Percentiles rank a stretch among this genome's conserved stretches.
phyloP scores from a whole-genome alignment of 2,888 invertebrate species.

The Agonopterix alstromeriana region DNA sequence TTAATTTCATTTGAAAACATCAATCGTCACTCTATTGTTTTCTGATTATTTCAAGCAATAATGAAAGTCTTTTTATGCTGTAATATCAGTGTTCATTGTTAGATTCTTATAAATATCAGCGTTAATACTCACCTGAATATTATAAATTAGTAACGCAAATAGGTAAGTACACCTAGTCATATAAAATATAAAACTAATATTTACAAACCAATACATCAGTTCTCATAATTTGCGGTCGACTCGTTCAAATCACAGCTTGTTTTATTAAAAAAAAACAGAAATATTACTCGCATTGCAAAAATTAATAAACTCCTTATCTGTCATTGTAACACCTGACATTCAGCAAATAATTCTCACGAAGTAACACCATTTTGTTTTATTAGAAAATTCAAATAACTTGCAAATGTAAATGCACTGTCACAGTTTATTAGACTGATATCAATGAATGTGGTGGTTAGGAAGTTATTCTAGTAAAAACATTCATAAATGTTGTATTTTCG shows the following conservation, averaged over 20 bases:
- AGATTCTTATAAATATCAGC: too few species aligned
- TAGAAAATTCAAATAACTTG: not conserved
- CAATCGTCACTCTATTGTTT: too few species aligned
- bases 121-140: too few species aligned
- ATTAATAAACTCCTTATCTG: slow-evolving; percentile 21
- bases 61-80: too few species aligned
- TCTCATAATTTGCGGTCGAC: not conserved
- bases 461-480: not conserved
- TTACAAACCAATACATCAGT: not conserved
- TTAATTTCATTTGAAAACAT: too few species aligned
- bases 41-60: too few species aligned
- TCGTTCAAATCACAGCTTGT: slow-evolving; percentile 6
- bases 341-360: slow-evolving; percentile 14
- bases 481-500: slow-evolving; percentile 14
- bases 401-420: slow-evolving; percentile 1
- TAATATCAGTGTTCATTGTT: too few species aligned
- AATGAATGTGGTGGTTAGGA: too few species aligned
- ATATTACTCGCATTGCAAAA: slow-evolving; percentile 17
- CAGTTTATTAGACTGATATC: slow-evolving; percentile 6
- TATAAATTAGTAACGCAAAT: too few species aligned
- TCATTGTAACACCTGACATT: slow-evolving; percentile 14
- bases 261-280: slow-evolving; percentile 9
- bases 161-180: too few species aligned
- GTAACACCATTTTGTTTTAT: not conserved
- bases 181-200: not conserved